Percentiles rank a stretch among this genome's conserved stretches.
Conservation (phyloP, 2,113 vertebrate species). For the Pelecanus crispus region DNA sequence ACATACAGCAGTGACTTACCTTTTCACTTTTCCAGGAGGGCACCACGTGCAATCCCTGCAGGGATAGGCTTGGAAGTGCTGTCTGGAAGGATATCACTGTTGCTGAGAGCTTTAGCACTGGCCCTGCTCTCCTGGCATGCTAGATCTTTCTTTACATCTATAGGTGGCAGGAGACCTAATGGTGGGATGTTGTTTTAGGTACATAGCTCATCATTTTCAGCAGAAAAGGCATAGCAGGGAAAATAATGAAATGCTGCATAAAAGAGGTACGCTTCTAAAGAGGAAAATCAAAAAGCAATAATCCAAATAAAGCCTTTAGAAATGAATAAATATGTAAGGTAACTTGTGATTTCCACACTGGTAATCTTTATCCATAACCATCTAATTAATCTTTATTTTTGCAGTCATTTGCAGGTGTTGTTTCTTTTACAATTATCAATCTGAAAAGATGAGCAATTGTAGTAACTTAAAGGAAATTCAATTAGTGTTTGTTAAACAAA, state of each 20-base stretch:
- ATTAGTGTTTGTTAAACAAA: background rate
- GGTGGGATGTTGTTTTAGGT: background rate
- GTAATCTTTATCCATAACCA: background rate
- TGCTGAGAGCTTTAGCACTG: background rate
- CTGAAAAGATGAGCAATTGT: background rate
- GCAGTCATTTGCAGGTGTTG: background rate
- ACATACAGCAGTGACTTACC: constrained; percentile 37
- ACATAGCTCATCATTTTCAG: background rate
- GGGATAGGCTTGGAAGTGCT: background rate
- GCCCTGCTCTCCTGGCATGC: constrained; percentile 54
- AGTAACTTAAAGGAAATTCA: background rate
- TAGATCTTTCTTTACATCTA: constrained; percentile 1
- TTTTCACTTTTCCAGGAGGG: constrained; percentile 63
- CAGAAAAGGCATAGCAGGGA: background rate
- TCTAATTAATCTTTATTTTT: background rate
- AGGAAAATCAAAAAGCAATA: background rate
- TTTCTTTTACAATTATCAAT: background rate
- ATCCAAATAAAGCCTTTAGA: background rate
- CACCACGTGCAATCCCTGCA: background rate
- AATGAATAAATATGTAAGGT: background rate
- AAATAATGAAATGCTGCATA: background rate
- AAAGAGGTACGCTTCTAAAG: background rate
- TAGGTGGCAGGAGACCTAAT: background rate
- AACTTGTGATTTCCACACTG: background rate
- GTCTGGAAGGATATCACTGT: background rate